These are phyloP conservation scores for Deilephila elpenor DNA, from an alignment of 2,888 invertebrate genomes.

Conservation along the genomic window DNA sequence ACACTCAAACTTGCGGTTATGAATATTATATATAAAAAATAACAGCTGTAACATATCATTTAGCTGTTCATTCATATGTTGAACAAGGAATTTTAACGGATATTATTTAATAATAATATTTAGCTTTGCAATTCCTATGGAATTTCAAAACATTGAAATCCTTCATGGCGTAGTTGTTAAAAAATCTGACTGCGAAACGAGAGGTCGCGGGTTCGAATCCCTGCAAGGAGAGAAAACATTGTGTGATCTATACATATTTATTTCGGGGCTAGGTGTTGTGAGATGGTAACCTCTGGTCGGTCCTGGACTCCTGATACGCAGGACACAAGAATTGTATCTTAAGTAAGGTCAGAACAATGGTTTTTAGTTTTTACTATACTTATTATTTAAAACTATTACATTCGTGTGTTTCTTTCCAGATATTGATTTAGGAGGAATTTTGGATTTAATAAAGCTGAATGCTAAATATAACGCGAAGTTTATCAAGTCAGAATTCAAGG, in stretches of 20 bases:
- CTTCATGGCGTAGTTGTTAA: too few species aligned
- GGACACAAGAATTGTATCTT: too few species aligned
- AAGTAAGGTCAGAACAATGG: too few species aligned
- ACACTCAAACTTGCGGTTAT: not conserved
- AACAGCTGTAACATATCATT: not conserved
- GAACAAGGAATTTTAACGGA: not conserved
- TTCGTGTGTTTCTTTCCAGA: slow-evolving; percentile 77
- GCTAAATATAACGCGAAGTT: slow-evolving; percentile 86
- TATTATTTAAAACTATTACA: too few species aligned
- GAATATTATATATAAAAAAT: not conserved
- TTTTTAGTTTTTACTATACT: too few species aligned
- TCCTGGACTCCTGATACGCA: too few species aligned
- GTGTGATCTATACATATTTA: too few species aligned
- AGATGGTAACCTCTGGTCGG: too few species aligned
- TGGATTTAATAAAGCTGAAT: slow-evolving; percentile 89
- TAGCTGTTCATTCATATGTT: slow-evolving; percentile 19
- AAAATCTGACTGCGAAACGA: too few species aligned
- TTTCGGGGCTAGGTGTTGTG: too few species aligned
- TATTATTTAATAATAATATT: not conserved
- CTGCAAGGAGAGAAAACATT: too few species aligned
- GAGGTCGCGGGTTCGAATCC: too few species aligned
- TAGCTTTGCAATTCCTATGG: not conserved
- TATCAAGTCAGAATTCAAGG: slow-evolving; percentile 84
- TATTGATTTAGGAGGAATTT: slow-evolving; percentile 89
- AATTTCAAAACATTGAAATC: not conserved